Percentiles rank a stretch among this genome's conserved stretches.
Evolutionary conservation across 2,113 vertebrate genomes (phyloP).

Genomic region (Rousettus leschenaultii): DNA sequence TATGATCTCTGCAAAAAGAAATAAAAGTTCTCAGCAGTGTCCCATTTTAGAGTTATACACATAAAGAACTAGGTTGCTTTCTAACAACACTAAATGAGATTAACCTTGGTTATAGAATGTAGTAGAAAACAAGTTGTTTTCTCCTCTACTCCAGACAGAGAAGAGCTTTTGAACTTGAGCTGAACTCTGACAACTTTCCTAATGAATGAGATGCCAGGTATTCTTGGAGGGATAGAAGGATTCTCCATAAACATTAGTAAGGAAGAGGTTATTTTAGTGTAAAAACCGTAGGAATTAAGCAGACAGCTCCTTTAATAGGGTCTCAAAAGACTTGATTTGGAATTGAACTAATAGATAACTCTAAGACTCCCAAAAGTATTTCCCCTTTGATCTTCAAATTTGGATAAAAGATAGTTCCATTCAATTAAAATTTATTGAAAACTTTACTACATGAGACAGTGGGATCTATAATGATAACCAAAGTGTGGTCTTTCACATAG

Average conservation of each 20-base stretch:
- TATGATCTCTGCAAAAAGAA: background rate
- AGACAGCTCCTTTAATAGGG: background rate
- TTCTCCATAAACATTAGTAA: background rate
- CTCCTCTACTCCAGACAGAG: background rate
- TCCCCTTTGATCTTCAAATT: background rate
- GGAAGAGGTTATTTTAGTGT: background rate
- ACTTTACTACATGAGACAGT: background rate
- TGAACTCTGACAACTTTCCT: background rate
- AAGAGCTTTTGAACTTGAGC: background rate
- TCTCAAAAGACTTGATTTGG: background rate
- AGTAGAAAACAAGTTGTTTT: background rate
- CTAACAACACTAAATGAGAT: background rate
- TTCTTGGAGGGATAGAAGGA: background rate
- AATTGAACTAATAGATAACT: slow-evolving; percentile 14
- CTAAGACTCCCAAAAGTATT: background rate
- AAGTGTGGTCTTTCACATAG: background rate
- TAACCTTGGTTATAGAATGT: background rate
- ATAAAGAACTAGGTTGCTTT: background rate
- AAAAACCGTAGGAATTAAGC: background rate
- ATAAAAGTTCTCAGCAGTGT: background rate
- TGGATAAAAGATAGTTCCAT: background rate
- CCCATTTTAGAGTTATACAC: background rate
- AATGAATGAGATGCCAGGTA: background rate
- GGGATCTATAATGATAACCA: background rate
- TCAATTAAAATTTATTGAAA: background rate